Conservation (phyloP, 1,140 invertebrate genomes). For the Plodia interpunctella region DNA sequence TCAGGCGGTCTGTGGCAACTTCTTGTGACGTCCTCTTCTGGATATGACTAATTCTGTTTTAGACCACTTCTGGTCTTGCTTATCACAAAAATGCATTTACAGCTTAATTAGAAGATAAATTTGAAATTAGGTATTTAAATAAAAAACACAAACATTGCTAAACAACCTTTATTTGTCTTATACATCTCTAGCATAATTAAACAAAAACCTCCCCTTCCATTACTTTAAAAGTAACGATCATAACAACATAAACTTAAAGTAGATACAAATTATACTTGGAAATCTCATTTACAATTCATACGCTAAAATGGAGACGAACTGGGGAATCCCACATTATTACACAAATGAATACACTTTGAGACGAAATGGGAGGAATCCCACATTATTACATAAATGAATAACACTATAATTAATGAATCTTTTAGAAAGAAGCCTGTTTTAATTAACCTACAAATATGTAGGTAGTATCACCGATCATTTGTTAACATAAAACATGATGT, state of each 20-base stretch:
- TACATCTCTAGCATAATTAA: slow-evolving; percentile 48
- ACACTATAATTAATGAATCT: not conserved
- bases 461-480: not conserved
- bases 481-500: slow-evolving; percentile 1
- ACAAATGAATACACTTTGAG: too few relatives aligned
- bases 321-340: too few relatives aligned
- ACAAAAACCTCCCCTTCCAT: slow-evolving; percentile 50
- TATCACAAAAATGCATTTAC: too few relatives aligned
- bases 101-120: too few relatives aligned
- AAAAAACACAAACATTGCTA: slow-evolving; percentile 24
- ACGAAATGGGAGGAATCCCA: too few relatives aligned
- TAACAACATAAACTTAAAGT: slow-evolving; percentile 38
- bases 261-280: slow-evolving; percentile 27
- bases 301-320: not conserved
- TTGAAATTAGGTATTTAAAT: not conserved
- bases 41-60: too few relatives aligned
- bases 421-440: not conserved
- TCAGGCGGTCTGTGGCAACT: too few relatives aligned
- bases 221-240: slow-evolving; percentile 52
- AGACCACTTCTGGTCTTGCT: too few relatives aligned
- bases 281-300: slow-evolving; percentile 27
- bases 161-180: slow-evolving; percentile 52
- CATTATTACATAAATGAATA: too few relatives aligned
- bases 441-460: not conserved
- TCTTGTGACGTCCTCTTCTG: too few relatives aligned